These are phyloP conservation scores for Oxycera nigricornis DNA, from an alignment of 2,888 invertebrate species.

Conservation along the genomic window DNA sequence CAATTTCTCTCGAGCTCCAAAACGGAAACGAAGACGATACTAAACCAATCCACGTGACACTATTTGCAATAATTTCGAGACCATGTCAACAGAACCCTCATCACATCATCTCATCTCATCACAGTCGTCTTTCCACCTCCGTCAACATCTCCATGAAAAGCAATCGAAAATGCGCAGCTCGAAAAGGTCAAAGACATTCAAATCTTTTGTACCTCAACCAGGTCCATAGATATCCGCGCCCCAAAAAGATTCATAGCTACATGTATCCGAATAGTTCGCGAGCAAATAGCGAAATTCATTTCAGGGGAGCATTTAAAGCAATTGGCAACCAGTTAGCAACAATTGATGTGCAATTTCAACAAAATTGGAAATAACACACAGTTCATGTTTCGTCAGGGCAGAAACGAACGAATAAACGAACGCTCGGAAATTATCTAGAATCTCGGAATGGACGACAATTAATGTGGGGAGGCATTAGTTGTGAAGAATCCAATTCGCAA, in stretches of 20 bases:
- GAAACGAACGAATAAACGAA: too few relatives aligned
- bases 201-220: not conserved
- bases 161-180: not conserved
- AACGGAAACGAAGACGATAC: too few relatives aligned
- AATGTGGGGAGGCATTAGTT: not conserved
- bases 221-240: not conserved
- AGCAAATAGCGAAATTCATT: not conserved
- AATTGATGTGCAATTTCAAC: constrained; percentile 18
- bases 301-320: not conserved
- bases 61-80: too few relatives aligned
- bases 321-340: constrained; percentile 13
- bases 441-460: not conserved
- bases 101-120: not conserved
- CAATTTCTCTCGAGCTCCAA: too few relatives aligned
- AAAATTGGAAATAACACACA: constrained; percentile 20
- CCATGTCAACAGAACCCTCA: not conserved
- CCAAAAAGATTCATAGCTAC: not conserved
- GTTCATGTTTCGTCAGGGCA: not conserved
- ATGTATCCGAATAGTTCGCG: not conserved
- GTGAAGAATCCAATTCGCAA: not conserved
- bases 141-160: not conserved
- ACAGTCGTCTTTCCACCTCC: not conserved
- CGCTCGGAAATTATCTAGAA: not conserved
- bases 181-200: constrained; percentile 15
- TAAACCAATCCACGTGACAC: not conserved